Evolutionary conservation across 2,113 vertebrate species (phyloP).

Genomic region (Murina feae): DNA sequence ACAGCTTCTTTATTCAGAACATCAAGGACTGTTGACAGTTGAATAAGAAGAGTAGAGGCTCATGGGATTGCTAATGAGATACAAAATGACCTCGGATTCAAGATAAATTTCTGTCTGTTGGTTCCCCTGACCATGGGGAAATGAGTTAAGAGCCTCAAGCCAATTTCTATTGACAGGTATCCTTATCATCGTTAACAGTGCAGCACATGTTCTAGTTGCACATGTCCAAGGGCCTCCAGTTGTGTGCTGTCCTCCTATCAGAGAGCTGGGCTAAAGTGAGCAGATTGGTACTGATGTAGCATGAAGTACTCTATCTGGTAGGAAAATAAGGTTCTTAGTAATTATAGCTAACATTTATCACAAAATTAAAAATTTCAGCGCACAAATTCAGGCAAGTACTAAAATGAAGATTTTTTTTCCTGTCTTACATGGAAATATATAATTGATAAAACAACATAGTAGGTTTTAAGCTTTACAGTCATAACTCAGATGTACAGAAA

Average conservation of each 20-base stretch:
- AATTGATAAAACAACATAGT: background rate
- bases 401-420: background rate
- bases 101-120: conserved; percentile 57
- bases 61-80: conserved; percentile 57
- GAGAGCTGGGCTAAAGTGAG: background rate
- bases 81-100: conserved; percentile 38
- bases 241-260: background rate
- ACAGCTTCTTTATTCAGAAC: conserved; percentile 55
- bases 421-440: background rate
- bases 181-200: conserved; percentile 5
- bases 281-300: background rate
- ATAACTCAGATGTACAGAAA: background rate
- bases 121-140: background rate
- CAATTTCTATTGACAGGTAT: conserved; percentile 37
- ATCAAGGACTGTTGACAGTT: conserved; percentile 52
- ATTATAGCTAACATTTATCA: background rate
- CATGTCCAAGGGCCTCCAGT: background rate
- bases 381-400: background rate
- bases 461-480: background rate
- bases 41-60: conserved; percentile 23
- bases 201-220: background rate
- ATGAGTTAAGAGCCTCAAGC: conserved; percentile 22
- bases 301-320: background rate
- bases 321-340: conserved; percentile 9
- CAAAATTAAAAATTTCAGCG: background rate